Evolutionary conservation across 2,888 invertebrate genomes (phyloP).

Genomic region (Apeira syringaria): DNA sequence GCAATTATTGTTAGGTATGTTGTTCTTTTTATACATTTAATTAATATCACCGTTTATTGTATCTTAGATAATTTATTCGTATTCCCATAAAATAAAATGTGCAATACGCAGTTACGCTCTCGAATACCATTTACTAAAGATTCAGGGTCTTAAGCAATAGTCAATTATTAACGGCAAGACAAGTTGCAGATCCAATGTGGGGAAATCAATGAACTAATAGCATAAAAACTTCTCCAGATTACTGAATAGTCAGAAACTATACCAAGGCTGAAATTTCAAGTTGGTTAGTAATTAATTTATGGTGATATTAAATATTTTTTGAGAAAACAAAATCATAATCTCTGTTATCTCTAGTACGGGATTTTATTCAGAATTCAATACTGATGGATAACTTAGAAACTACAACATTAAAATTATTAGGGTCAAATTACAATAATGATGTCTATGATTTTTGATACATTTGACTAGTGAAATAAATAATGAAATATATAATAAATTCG

Average conservation of each 20-base stretch:
- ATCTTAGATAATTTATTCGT: not conserved
- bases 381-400: conserved; percentile 42
- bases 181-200: conserved; percentile 44
- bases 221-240: conserved; percentile 12
- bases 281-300: not conserved
- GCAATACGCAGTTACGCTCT: conserved; percentile 18
- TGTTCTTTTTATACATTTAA: no score
- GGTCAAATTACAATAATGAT: conserved; percentile 4
- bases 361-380: conserved; percentile 39
- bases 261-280: conserved; percentile 9
- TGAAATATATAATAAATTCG: conserved; percentile 37
- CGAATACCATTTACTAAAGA: conserved; percentile 12
- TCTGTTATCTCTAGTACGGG: conserved; percentile 11
- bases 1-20: not conserved
- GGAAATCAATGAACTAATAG: conserved; percentile 39
- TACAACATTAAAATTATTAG: conserved; percentile 23
- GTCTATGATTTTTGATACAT: conserved; percentile 23
- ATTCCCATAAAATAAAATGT: conserved; percentile 5
- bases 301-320: not conserved
- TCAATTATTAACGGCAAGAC: conserved; percentile 45
- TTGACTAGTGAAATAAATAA: conserved; percentile 45
- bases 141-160: conserved; percentile 37
- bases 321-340: no score
- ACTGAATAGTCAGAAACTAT: conserved; percentile 11
- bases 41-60: no score